Percentiles rank a stretch among this genome's conserved stretches.
These are phyloP conservation scores for Sarcophaga bullata DNA, from an alignment of 1,140 invertebrate genomes.

Conservation along the genomic window DNA sequence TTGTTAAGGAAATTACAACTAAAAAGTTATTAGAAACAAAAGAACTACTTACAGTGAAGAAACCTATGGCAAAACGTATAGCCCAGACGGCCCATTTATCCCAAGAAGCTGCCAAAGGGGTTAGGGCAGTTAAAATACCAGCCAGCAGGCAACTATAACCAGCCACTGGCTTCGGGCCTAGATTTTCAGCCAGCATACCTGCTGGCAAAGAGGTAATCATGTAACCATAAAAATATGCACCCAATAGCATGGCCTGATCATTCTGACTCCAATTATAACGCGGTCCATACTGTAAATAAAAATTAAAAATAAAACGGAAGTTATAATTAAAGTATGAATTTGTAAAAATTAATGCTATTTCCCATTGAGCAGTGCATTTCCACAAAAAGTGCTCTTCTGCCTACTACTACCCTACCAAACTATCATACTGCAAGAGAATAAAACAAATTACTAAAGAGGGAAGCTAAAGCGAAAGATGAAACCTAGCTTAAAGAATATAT, in stretches of 20 bases:
- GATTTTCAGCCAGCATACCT: slow-evolving; percentile 78
- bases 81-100: slow-evolving; percentile 73
- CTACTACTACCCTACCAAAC: no score
- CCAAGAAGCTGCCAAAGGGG: slow-evolving; percentile 72
- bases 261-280: slow-evolving; percentile 72
- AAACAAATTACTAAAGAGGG: no score
- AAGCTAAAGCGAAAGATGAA: no score
- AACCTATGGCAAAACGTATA: slow-evolving; percentile 74
- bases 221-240: slow-evolving; percentile 76
- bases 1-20: background rate
- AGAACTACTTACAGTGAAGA: slow-evolving; percentile 69
- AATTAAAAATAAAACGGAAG: no score
- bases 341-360: no score
- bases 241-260: slow-evolving; percentile 73
- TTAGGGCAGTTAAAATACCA: slow-evolving; percentile 76
- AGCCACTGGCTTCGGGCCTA: slow-evolving; percentile 78
- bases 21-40: no score
- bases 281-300: slow-evolving; percentile 65
- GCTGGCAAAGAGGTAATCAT: slow-evolving; percentile 72
- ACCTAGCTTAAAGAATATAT: no score
- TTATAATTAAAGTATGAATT: no score
- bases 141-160: slow-evolving; percentile 68
- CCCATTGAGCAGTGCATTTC: no score
- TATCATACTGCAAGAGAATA: no score
- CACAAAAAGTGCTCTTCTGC: no score